A percentile compares a stretch with the other conserved stretches of the same genome.
Conservation (phyloP, 1,140 invertebrate species). For the Diachasma alloeum region DNA sequence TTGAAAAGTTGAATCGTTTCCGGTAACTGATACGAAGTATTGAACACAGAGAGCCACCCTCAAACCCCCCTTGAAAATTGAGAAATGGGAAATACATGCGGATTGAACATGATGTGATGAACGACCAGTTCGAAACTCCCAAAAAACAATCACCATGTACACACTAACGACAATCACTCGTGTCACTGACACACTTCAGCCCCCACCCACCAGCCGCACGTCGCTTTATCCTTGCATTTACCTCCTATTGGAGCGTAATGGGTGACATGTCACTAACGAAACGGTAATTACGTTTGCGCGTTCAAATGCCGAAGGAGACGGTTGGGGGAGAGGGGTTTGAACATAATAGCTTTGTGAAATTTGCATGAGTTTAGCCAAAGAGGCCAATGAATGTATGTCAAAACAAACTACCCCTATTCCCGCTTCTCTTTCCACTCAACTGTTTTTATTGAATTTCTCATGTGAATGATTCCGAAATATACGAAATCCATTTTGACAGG, state of each 20-base stretch:
- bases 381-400: neutral
- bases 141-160: neutral
- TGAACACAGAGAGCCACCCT: neutral
- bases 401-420: neutral
- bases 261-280: constrained; percentile 29
- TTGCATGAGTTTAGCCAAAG: neutral
- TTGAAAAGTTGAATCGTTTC: neutral
- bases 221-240: constrained; percentile 35
- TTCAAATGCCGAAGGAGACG: constrained; percentile 18
- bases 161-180: constrained; percentile 18
- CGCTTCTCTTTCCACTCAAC: neutral
- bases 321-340: neutral
- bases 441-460: neutral
- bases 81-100: neutral
- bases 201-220: constrained; percentile 11
- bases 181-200: constrained; percentile 22
- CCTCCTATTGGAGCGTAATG: constrained; percentile 26
- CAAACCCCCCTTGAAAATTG: neutral
- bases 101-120: neutral
- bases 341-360: constrained; percentile 14
- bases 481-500: neutral
- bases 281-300: constrained; percentile 29
- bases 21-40: neutral
- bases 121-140: neutral
- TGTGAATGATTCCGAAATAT: neutral